Evolutionary conservation across 2,888 invertebrate genomes (phyloP).

Genomic region (Catocala nupta): DNA sequence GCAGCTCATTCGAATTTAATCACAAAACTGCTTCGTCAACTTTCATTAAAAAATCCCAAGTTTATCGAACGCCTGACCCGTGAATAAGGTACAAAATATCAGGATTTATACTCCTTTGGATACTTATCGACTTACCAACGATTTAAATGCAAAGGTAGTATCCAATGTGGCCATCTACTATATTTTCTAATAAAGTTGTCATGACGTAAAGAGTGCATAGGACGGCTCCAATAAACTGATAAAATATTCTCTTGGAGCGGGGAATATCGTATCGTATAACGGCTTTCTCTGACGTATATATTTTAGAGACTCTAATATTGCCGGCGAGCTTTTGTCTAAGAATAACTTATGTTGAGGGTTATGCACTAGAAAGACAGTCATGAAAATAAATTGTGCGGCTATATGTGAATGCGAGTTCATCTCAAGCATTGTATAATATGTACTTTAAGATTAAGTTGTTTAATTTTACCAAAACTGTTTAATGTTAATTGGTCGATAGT

Average conservation of each 20-base stretch:
- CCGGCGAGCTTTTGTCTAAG: conserved; percentile 1
- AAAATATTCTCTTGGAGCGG: conserved; percentile 32
- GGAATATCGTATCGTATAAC: conserved; percentile 7
- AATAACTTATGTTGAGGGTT: not conserved
- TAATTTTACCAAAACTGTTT: too few species aligned
- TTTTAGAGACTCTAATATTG: conserved; percentile 18
- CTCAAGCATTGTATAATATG: too few species aligned
- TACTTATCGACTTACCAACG: conserved; percentile 42
- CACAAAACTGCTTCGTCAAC: not conserved
- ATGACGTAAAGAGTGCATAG: conserved; percentile 41
- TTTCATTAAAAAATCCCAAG: conserved; percentile 7
- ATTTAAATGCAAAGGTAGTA: conserved; percentile 53
- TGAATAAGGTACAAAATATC: conserved; percentile 20
- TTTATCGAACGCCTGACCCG: conserved; percentile 7
- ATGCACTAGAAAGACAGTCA: not conserved
- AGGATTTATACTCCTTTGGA: conserved; percentile 22
- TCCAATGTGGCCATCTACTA: conserved; percentile 34
- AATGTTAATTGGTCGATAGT: too few species aligned
- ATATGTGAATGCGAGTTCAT: too few species aligned
- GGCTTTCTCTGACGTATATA: conserved; percentile 17
- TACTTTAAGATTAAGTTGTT: too few species aligned
- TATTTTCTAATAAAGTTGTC: conserved; percentile 57
- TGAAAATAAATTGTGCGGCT: not conserved
- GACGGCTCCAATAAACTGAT: conserved; percentile 38
- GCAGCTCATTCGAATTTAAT: not conserved